These are phyloP conservation scores for Xylota sylvarum DNA, from an alignment of 2,888 invertebrate genomes.

Conservation along the genomic window DNA sequence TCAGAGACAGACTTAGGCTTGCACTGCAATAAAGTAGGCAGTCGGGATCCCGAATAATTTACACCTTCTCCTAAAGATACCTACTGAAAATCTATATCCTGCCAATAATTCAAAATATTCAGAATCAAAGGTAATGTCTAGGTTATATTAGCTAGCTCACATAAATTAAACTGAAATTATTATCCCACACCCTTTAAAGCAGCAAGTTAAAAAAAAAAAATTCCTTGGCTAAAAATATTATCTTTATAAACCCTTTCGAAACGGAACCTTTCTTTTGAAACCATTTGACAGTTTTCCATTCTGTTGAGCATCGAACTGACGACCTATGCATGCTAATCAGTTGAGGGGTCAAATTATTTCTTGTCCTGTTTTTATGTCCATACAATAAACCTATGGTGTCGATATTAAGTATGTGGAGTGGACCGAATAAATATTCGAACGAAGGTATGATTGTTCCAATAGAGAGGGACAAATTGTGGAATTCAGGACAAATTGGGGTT, in stretches of 20 bases:
- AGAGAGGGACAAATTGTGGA: slow-evolving; percentile 10
- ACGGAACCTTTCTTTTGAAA: neutral
- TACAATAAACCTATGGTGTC: neutral
- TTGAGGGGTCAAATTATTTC: neutral
- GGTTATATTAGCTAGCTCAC: no score
- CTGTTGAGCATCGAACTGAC: neutral
- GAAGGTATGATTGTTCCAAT: slow-evolving; percentile 7
- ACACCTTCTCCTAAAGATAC: no score
- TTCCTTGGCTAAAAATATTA: no score
- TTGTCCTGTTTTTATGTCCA: neutral
- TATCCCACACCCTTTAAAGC: no score
- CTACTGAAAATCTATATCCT: no score
- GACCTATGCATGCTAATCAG: slow-evolving; percentile 6
- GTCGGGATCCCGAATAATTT: no score
- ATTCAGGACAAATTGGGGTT: slow-evolving; percentile 22
- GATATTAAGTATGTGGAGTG: neutral
- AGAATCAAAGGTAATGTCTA: no score
- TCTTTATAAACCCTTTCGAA: neutral
- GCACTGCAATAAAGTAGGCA: no score
- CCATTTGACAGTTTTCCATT: slow-evolving; percentile 18
- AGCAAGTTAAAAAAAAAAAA: no score
- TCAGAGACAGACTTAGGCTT: no score
- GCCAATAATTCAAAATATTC: no score
- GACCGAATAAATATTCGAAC: slow-evolving; percentile 15
- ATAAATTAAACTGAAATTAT: no score